phyloP scores from a whole-genome alignment of 2,888 invertebrate species.

The Anodontia alba region DNA sequence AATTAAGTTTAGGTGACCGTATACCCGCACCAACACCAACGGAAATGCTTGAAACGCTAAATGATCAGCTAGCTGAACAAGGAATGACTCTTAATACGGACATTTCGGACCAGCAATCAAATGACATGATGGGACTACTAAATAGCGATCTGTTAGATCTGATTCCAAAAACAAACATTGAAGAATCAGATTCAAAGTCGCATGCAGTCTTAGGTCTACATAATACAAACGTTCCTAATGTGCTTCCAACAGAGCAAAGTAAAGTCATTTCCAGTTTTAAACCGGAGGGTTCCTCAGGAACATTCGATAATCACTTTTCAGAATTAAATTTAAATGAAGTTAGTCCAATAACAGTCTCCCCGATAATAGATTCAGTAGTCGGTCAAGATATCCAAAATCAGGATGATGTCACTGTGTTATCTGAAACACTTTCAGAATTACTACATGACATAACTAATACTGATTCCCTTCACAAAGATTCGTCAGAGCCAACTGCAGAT shows the following conservation, averaged over 20 bases:
- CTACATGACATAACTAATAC: background rate
- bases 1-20: background rate
- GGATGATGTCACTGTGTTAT: background rate
- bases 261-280: background rate
- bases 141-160: background rate
- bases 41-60: conserved; percentile 1
- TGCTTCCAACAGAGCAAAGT: background rate
- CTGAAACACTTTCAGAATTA: background rate
- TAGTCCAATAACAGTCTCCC: background rate
- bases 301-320: background rate
- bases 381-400: background rate
- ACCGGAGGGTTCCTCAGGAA: background rate
- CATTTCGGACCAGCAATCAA: background rate
- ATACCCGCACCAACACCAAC: background rate
- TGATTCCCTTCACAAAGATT: background rate
- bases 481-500: background rate
- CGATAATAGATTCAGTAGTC: background rate
- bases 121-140: background rate
- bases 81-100: background rate
- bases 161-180: background rate
- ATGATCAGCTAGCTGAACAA: background rate
- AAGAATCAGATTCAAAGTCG: background rate
- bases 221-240: background rate
- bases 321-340: background rate
- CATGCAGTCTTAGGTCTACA: background rate